A percentile compares a stretch with the other conserved stretches of the same genome.
phyloP scores from a whole-genome alignment of 2,888 invertebrate species.

The Mythimna impura region DNA sequence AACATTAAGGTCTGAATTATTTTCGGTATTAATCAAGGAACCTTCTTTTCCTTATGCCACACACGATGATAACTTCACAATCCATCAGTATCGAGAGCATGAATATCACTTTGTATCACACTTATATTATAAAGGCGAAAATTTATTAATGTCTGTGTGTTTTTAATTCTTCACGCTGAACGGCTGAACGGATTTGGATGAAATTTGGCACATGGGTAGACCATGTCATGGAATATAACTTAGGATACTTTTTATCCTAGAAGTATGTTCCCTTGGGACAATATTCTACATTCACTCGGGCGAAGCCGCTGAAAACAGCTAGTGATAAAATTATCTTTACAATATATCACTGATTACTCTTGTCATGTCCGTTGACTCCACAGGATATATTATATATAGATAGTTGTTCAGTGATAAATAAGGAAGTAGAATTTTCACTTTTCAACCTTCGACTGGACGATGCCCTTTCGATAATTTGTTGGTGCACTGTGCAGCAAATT shows the following conservation, averaged over 20 bases:
- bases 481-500: constrained; percentile 39
- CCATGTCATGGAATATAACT: too few relatives aligned
- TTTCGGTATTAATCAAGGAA: neutral
- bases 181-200: too few relatives aligned
- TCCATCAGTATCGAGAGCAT: neutral
- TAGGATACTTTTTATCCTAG: too few relatives aligned
- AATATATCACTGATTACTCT: constrained; percentile 27
- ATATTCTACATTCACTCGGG: too few relatives aligned
- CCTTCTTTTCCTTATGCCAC: neutral
- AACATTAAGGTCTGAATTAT: neutral
- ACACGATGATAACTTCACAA: neutral
- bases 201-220: too few relatives aligned
- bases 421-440: constrained; percentile 52
- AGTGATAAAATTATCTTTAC: constrained; percentile 3
- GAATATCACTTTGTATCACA: constrained; percentile 1
- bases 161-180: too few relatives aligned
- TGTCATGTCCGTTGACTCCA: constrained; percentile 1
- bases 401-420: constrained; percentile 41
- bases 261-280: too few relatives aligned
- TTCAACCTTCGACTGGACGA: constrained; percentile 52
- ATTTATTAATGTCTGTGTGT: too few relatives aligned
- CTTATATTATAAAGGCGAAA: too few relatives aligned
- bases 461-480: constrained; percentile 57
- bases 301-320: too few relatives aligned
- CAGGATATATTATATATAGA: constrained; percentile 41